These are phyloP conservation scores for Cisticola juncidis DNA, from an alignment of 2,113 vertebrate species.

Conservation along the genomic window DNA sequence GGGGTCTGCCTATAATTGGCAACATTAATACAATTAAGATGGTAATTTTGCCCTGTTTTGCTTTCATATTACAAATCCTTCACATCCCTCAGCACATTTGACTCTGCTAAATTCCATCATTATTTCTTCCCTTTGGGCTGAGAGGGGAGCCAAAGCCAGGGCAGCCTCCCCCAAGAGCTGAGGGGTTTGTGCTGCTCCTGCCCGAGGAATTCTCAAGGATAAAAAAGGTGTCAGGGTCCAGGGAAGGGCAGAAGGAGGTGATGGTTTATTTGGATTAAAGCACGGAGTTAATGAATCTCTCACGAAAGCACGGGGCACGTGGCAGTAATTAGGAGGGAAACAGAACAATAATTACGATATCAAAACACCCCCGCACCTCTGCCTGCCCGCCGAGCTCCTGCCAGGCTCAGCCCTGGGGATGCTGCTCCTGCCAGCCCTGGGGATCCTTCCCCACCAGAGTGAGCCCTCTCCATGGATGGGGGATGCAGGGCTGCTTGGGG, in stretches of 20 bases:
- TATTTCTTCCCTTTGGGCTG: conserved; percentile 39
- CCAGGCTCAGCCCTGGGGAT: no score
- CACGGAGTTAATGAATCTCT: background rate
- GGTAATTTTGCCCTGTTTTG: conserved; percentile 45
- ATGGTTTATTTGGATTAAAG: background rate
- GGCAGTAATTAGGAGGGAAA: background rate
- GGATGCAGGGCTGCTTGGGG: background rate
- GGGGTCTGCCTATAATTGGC: conserved; percentile 35
- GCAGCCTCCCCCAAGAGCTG: background rate
- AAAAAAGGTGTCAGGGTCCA: background rate
- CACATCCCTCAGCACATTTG: conserved; percentile 7
- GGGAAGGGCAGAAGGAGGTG: background rate
- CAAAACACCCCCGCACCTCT: background rate
- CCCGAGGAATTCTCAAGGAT: background rate
- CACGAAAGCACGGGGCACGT: background rate
- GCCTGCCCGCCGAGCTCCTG: background rate
- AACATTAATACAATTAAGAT: conserved; percentile 62
- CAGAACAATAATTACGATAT: background rate
- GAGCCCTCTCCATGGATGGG: background rate
- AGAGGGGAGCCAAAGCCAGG: background rate
- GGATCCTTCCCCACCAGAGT: background rate
- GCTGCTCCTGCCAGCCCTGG: background rate
- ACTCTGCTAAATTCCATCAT: conserved; percentile 21
- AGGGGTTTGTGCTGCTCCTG: background rate
- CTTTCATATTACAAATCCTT: background rate